These are phyloP conservation scores for Agelas oroides DNA, from an alignment of 37 sponge, comb jelly and placozoan species.

Conservation along the genomic window DNA sequence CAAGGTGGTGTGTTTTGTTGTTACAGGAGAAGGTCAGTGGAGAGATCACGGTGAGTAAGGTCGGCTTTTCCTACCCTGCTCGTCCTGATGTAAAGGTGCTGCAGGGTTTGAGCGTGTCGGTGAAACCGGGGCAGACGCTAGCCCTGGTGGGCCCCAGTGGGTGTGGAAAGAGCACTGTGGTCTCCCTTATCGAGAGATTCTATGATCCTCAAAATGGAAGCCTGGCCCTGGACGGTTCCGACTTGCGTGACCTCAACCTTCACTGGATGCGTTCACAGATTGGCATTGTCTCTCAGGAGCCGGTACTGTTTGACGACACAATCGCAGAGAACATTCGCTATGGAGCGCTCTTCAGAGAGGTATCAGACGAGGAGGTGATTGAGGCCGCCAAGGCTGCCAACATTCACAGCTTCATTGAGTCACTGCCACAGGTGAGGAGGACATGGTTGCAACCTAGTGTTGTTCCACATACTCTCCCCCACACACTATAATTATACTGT, in stretches of 20 bases:
- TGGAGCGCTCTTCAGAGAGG: constrained; percentile 79
- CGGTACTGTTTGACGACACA: constrained; percentile 70
- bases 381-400: constrained; percentile 87
- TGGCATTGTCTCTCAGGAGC: constrained; percentile 84
- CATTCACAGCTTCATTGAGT: constrained; percentile 85
- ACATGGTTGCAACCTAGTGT: background rate
- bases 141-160: constrained; percentile 94
- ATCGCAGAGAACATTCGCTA: constrained; percentile 93
- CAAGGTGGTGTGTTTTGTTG: background rate
- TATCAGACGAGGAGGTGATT: constrained; percentile 80
- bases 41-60: constrained; percentile 30
- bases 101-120: constrained; percentile 41
- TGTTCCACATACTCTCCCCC: no score
- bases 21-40: constrained; percentile 59
- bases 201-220: constrained; percentile 63
- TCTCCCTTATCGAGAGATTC: constrained; percentile 85
- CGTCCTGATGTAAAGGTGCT: constrained; percentile 70
- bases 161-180: constrained; percentile 92
- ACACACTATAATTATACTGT: no score
- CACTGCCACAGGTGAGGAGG: constrained; percentile 67
- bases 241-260: constrained; percentile 66
- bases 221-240: constrained; percentile 42
- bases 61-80: constrained; percentile 78
- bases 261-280: constrained; percentile 77
- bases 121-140: constrained; percentile 81